These are phyloP conservation scores for Mimas tiliae DNA, from an alignment of 2,888 invertebrate species.

Conservation along the genomic window DNA sequence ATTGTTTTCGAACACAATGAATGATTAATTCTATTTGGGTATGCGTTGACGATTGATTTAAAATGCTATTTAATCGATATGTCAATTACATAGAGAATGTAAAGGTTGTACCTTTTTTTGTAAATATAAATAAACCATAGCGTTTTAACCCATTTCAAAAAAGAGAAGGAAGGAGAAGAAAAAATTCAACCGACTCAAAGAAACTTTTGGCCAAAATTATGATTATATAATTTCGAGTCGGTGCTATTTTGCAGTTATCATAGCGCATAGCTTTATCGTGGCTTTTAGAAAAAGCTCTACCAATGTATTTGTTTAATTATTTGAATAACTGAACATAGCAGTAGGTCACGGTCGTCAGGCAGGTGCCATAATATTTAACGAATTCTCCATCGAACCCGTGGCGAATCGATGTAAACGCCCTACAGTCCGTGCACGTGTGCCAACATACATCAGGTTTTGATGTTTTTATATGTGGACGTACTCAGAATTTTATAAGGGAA, in stretches of 20 bases:
- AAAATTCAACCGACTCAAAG: no score
- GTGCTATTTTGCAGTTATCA: no score
- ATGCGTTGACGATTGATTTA: background rate
- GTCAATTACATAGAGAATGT: no score
- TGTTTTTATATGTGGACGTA: conserved; percentile 3
- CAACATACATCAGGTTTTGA: conserved; percentile 7
- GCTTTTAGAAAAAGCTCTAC: background rate
- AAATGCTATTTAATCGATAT: no score
- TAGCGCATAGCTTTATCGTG: background rate
- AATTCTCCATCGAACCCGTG: conserved; percentile 1
- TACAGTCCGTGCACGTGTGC: conserved; percentile 14
- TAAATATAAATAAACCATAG: no score
- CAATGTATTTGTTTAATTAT: background rate
- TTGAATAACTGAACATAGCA: conserved; percentile 1
- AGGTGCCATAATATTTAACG: conserved; percentile 8
- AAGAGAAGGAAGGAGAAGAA: no score
- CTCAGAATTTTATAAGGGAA: background rate
- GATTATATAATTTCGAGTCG: no score
- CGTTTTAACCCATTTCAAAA: no score
- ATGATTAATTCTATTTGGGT: background rate
- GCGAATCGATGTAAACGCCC: conserved; percentile 13
- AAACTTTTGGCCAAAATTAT: no score
- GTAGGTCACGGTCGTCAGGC: conserved; percentile 11
- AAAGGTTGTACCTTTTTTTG: no score
- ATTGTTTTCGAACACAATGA: background rate